These are phyloP conservation scores for Caenorhabditis zanzibari DNA, from an alignment of 2,888 invertebrate genomes.

Conservation along the genomic window DNA sequence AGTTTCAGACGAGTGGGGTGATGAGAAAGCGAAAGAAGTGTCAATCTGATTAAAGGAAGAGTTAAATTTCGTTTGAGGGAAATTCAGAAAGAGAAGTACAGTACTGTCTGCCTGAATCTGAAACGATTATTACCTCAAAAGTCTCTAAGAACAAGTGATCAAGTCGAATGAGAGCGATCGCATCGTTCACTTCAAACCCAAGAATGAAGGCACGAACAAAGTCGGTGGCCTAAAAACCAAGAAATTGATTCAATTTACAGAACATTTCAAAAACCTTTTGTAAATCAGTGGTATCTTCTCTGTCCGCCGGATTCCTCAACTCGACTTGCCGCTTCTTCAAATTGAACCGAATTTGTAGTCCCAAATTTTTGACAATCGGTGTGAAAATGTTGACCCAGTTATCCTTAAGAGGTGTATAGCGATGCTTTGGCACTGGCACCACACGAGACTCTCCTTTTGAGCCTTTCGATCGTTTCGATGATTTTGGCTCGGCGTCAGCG, in stretches of 20 bases:
- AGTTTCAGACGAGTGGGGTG: background rate
- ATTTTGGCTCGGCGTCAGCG: constrained; percentile 19
- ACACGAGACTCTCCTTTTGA: constrained; percentile 75
- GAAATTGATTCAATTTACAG: background rate
- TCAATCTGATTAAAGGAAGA: background rate
- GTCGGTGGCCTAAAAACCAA: constrained; percentile 90
- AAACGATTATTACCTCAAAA: constrained; percentile 89
- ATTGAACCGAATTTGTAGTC: constrained; percentile 94
- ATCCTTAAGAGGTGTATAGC: constrained; percentile 95
- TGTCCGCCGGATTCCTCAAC: constrained; percentile 87
- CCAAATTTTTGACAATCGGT: constrained; percentile 95
- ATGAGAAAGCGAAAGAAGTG: background rate
- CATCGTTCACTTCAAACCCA: constrained; percentile 94
- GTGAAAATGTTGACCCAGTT: constrained; percentile 98
- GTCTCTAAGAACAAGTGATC: constrained; percentile 98
- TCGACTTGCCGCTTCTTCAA: constrained; percentile 93
- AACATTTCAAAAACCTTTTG: constrained; percentile 66
- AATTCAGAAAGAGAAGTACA: too few relatives aligned
- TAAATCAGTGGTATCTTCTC: constrained; percentile 89
- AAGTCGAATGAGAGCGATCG: constrained; percentile 93
- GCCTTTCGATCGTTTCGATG: constrained; percentile 71
- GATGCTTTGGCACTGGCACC: constrained; percentile 91
- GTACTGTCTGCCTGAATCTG: too few relatives aligned
- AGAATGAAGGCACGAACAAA: constrained; percentile 97
- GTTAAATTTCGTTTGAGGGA: too few relatives aligned